Conservation (phyloP, 1,140 invertebrate species). For the Diuraphis noxia region DNA sequence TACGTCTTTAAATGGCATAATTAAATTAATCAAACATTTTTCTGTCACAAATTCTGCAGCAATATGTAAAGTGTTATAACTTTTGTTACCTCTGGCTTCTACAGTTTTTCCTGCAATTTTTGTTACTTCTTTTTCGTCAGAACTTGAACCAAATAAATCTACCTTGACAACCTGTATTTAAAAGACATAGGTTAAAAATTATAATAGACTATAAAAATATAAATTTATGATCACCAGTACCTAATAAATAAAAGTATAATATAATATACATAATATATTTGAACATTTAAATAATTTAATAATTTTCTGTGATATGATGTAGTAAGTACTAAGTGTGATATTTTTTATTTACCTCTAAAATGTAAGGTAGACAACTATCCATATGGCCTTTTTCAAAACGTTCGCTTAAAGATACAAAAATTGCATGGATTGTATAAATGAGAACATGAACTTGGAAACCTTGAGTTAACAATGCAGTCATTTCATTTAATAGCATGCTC, state of each 20-base stretch:
- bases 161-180: slow-evolving; percentile 71
- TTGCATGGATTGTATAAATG: slow-evolving; percentile 82
- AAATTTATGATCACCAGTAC: background rate
- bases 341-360: slow-evolving; percentile 74
- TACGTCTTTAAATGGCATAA: slow-evolving; percentile 82
- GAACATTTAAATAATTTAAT: background rate
- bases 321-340: background rate
- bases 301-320: background rate
- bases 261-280: background rate
- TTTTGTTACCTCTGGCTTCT: slow-evolving; percentile 82
- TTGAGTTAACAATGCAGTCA: slow-evolving; percentile 77
- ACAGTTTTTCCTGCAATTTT: slow-evolving; percentile 79
- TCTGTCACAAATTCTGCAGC: slow-evolving; percentile 78
- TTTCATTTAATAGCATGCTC: slow-evolving; percentile 75
- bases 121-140: slow-evolving; percentile 89
- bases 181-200: background rate
- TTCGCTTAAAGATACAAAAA: slow-evolving; percentile 73
- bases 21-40: slow-evolving; percentile 73
- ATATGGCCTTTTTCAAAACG: slow-evolving; percentile 74
- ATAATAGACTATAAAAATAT: background rate
- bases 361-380: slow-evolving; percentile 74
- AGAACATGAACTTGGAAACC: slow-evolving; percentile 95
- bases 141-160: slow-evolving; percentile 84
- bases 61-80: slow-evolving; percentile 83
- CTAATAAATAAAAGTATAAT: background rate